Evolutionary conservation across 2,797 vertebrate genomes (phyloP).

Genomic region (Gorsachius magnificus): DNA sequence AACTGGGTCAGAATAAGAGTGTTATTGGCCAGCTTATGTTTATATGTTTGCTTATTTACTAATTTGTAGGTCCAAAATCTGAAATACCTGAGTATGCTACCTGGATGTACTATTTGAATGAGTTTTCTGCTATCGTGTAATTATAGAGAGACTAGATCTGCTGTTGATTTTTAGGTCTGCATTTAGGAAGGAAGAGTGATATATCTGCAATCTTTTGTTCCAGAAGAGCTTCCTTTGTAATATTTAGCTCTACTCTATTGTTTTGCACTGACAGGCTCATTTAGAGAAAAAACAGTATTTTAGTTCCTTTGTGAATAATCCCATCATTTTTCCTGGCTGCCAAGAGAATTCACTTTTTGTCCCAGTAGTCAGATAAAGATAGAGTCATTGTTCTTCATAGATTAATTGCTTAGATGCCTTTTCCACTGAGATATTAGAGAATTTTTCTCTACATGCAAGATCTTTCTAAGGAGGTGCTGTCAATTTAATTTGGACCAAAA

Average conservation of each 20-base stretch:
- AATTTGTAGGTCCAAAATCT: background rate
- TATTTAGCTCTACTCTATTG: background rate
- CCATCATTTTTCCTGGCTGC: background rate
- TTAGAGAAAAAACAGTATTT: constrained; percentile 22
- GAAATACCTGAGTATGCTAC: background rate
- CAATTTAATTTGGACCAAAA: background rate
- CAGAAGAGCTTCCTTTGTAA: constrained; percentile 5
- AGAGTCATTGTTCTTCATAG: constrained; percentile 23
- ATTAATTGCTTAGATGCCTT: constrained; percentile 39
- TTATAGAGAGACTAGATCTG: background rate
- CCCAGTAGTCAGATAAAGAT: constrained; percentile 9
- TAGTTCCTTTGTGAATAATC: constrained; percentile 27
- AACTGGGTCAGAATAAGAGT: background rate
- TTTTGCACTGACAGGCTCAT: constrained; percentile 12
- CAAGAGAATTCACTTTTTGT: constrained; percentile 13
- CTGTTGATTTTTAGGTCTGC: background rate
- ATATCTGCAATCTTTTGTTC: background rate
- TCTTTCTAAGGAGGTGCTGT: background rate
- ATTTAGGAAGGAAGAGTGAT: background rate
- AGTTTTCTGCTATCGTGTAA: background rate
- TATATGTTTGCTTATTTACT: background rate
- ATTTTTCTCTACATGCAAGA: background rate
- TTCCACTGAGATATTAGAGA: background rate
- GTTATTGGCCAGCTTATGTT: background rate
- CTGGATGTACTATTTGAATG: background rate